Conservation (phyloP, 2,888 invertebrate species). For the Eilema griseolum region DNA sequence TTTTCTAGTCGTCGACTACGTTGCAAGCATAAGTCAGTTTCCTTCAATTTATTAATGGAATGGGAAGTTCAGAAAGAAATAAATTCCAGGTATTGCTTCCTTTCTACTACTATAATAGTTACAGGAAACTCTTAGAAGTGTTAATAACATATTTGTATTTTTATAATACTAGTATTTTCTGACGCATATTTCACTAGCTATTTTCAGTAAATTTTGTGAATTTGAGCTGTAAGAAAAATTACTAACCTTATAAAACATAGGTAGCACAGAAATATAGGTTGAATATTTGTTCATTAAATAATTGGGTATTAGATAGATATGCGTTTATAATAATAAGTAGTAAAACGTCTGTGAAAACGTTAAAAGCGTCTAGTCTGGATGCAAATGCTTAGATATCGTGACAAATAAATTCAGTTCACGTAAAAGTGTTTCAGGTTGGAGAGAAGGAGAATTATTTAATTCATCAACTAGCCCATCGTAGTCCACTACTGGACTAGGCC, state of each 20-base stretch:
- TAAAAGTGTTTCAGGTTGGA: no score
- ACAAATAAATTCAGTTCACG: not conserved
- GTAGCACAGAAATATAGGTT: no score
- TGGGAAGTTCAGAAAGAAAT: slow-evolving; percentile 16
- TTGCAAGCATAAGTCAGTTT: slow-evolving; percentile 21
- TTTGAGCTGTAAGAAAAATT: not conserved
- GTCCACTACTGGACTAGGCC: no score
- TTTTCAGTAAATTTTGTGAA: not conserved
- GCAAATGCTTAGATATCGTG: not conserved
- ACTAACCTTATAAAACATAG: not conserved
- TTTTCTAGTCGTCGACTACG: slow-evolving; percentile 10
- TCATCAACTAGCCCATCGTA: no score
- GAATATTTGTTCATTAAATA: no score
- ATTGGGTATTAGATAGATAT: no score
- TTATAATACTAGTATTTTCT: no score
- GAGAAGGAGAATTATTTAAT: no score
- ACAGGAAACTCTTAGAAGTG: not conserved
- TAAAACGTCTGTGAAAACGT: not conserved
- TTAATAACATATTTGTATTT: not conserved
- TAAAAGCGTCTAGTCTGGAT: not conserved
- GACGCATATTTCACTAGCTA: not conserved
- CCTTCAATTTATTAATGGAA: slow-evolving; percentile 22
- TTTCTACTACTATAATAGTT: slow-evolving; percentile 11
- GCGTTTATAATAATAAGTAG: not conserved
- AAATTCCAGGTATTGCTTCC: slow-evolving; percentile 14